Conservation (phyloP, 2,797 vertebrate species). For the Sternotherus odoratus region DNA sequence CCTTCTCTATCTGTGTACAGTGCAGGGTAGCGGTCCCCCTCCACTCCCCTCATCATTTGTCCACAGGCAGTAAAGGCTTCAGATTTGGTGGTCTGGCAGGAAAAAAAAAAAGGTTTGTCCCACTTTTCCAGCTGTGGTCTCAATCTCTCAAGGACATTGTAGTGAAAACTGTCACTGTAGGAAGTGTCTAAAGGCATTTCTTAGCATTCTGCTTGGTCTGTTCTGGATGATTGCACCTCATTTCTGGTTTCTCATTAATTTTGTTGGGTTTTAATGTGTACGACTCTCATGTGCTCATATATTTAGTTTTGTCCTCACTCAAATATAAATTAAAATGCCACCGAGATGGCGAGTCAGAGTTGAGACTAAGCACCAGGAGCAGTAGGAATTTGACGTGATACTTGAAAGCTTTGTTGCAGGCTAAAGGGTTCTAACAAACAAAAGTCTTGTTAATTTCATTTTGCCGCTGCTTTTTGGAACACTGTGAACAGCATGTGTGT, state of each 20-base stretch:
- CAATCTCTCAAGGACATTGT: background rate
- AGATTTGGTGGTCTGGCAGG: background rate
- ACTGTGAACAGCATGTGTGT: background rate
- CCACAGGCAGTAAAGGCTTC: background rate
- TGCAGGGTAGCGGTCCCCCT: background rate
- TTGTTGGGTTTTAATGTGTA: conserved; percentile 7
- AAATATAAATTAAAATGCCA: background rate
- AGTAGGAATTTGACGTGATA: background rate
- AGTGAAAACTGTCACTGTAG: background rate
- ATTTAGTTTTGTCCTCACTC: background rate
- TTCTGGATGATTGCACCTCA: background rate
- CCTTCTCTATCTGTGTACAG: background rate
- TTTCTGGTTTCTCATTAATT: background rate
- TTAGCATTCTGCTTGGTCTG: background rate
- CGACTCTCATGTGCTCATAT: background rate
- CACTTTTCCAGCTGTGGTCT: background rate
- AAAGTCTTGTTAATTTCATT: background rate
- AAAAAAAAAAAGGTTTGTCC: background rate
- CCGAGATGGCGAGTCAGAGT: background rate
- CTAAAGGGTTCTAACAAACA: background rate
- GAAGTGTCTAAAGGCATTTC: background rate
- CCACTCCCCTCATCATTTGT: background rate
- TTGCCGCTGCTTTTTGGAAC: background rate
- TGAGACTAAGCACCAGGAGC: background rate
- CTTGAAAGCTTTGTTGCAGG: background rate